Base-by-base conservation (phyloP, 2,113 vertebrate genomes). In the Nansenia antarctica region DNA sequence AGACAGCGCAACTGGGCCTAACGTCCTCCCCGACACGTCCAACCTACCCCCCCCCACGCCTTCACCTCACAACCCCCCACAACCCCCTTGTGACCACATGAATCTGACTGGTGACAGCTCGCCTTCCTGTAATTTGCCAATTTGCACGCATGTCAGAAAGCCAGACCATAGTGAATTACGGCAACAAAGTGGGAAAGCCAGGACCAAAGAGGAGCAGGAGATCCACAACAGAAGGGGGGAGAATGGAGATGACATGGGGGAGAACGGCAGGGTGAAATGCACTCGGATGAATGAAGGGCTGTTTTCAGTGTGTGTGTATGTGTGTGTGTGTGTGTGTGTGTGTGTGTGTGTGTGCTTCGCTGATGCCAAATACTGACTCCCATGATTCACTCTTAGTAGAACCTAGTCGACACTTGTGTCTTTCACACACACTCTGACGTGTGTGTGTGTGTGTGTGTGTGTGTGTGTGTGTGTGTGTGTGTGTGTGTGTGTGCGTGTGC, bases 81-180 rank as follows among this genome's bases (percentile, higher is more conserved):
- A 76, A 76, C 77, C 79, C 93, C 88, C 90, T 85, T 82, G 89
- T 77, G 75, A 88, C 84, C 91, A 88, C 90, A 89, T 88, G 61
- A 87, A 88, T 89, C 84, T 84, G 80, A 80, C 80, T 80, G 74
- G 70, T 86, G 85, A 87, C 87, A 77, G 74, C 85, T 84, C 87
- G 53, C 9, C 69, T 63, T 90, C 89, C 89, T 85, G 76, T 90
- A 88, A 88, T 93, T 93, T 89, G 90, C 86, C 89, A 86, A 94
- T 93, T 94, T 94, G 87, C 89, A 89, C 81, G 94, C 89, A 85
- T 92, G 93, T 92, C 74, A 82, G 83, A 85, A 91, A 92, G 88
- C 85, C 86, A 68, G 72, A 87, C 88, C 49, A 67, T 77, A 80
- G 77, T 85, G 57, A 89, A 88, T 85, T 87, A 61, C 70, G 81